A percentile compares a stretch with the other conserved stretches of the same genome.
phyloP scores from a whole-genome alignment of 2,888 invertebrate species.

The Mythimna impura region DNA sequence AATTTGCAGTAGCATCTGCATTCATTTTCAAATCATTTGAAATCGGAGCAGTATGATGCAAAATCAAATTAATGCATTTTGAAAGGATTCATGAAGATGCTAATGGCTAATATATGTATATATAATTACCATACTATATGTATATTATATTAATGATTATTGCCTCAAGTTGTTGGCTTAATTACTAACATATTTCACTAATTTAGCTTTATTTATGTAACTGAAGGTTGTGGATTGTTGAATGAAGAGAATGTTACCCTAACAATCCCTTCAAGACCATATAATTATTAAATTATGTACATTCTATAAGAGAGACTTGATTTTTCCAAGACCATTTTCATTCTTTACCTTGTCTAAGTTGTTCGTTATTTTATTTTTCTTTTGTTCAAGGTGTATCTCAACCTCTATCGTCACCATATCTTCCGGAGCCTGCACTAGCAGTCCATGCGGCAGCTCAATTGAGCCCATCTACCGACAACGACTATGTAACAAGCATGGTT shows the following conservation, averaged over 20 bases:
- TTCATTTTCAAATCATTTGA: conserved; percentile 8
- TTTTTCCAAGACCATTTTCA: neutral
- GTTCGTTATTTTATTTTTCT: neutral
- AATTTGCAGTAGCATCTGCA: conserved; percentile 11
- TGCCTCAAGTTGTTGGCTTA: conserved; percentile 15
- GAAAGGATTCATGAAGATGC: conserved; percentile 42
- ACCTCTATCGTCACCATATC: conserved; percentile 88
- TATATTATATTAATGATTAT: conserved; percentile 40
- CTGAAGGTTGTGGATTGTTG: conserved; percentile 37
- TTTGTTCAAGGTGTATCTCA: conserved; percentile 75
- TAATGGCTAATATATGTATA: conserved; percentile 29
- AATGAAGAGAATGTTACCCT: conserved; percentile 39
- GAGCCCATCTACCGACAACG: conserved; percentile 91
- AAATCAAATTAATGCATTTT: conserved; percentile 22
- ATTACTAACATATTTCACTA: conserved; percentile 37
- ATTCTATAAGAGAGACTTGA: conserved; percentile 6
- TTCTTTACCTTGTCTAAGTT: neutral
- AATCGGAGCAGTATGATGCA: conserved; percentile 26
- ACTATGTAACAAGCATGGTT: conserved; percentile 94
- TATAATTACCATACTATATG: conserved; percentile 4
- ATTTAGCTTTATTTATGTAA: conserved; percentile 20
- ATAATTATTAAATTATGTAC: neutral
- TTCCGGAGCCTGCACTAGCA: conserved; percentile 91
- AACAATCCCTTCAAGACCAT: conserved; percentile 25
- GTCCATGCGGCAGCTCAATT: conserved; percentile 90